Evolutionary conservation across 1,140 invertebrate genomes (phyloP).

Genomic region (Nylanderia fulva): DNA sequence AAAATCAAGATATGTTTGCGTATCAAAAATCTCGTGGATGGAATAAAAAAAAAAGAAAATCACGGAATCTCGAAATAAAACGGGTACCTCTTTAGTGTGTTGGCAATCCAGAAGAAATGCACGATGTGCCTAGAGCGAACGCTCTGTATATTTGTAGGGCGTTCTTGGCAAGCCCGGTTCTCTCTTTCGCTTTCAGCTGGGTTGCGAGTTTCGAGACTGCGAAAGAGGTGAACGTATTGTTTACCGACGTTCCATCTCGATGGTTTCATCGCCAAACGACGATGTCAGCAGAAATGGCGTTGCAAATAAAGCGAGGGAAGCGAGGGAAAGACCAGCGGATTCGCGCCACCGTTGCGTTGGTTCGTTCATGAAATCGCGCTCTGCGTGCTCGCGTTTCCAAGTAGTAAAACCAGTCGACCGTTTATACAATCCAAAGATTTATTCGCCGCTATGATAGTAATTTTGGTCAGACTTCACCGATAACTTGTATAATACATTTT

Average conservation of each 20-base stretch:
- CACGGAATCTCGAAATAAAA: background rate
- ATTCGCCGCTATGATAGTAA: slow-evolving; percentile 29
- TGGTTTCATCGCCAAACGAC: slow-evolving; percentile 74
- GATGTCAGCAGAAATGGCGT: slow-evolving; percentile 76
- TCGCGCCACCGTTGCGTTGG: slow-evolving; percentile 47
- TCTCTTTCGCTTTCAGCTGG: slow-evolving; percentile 19
- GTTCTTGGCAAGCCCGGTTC: slow-evolving; percentile 1
- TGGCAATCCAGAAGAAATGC: background rate
- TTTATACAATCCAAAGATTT: slow-evolving; percentile 32
- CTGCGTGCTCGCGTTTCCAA: slow-evolving; percentile 64
- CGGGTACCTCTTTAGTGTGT: background rate
- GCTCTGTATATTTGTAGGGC: slow-evolving; percentile 27
- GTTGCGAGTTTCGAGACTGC: slow-evolving; percentile 64
- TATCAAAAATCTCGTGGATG: too few species aligned
- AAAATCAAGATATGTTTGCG: too few species aligned
- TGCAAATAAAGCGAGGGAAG: slow-evolving; percentile 77
- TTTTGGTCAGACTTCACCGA: background rate
- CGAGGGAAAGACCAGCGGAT: slow-evolving; percentile 55
- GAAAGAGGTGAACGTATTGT: slow-evolving; percentile 79
- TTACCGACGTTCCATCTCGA: slow-evolving; percentile 78
- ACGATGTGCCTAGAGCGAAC: slow-evolving; percentile 12
- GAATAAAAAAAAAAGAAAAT: too few species aligned
- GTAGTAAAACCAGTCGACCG: slow-evolving; percentile 38
- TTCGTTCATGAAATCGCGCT: slow-evolving; percentile 69
- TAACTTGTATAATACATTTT: slow-evolving; percentile 1